These are phyloP conservation scores for Periparus ater DNA, from an alignment of 2,797 vertebrate genomes.

Conservation along the genomic window DNA sequence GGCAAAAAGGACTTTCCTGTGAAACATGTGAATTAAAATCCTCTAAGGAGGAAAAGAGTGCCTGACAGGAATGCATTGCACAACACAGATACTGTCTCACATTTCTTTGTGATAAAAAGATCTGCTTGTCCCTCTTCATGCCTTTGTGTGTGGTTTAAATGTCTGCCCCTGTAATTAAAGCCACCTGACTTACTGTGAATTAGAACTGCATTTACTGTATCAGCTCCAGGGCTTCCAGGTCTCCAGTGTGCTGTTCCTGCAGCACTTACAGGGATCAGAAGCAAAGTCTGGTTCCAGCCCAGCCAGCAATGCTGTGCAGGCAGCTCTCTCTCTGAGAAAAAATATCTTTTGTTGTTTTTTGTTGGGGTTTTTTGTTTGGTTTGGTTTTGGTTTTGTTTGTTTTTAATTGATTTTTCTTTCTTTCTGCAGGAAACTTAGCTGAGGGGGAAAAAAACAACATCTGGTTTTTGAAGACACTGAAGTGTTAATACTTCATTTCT, in stretches of 20 bases:
- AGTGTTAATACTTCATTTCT: neutral
- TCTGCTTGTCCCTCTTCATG: neutral
- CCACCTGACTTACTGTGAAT: neutral
- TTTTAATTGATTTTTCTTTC: neutral
- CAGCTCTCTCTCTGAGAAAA: neutral
- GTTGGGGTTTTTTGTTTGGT: neutral
- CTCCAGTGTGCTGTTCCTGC: neutral
- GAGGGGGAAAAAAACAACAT: neutral
- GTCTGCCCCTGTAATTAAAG: neutral
- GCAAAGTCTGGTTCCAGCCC: neutral
- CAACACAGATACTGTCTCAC: neutral
- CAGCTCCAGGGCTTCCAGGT: neutral
- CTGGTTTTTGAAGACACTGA: neutral
- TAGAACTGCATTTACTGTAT: neutral
- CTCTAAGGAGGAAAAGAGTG: neutral
- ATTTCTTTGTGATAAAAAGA: neutral
- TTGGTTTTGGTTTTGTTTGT: neutral
- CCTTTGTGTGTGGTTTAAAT: neutral
- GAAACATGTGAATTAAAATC: neutral
- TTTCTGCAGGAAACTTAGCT: neutral
- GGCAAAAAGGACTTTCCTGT: neutral
- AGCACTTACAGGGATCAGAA: neutral
- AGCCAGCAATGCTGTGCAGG: neutral
- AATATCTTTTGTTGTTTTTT: neutral
- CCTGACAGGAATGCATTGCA: neutral